Evolutionary conservation across 2,888 invertebrate genomes (phyloP), one percentile per base, ranked within the genome.

Genomic region (Pseudeuparius sepicola): DNA sequence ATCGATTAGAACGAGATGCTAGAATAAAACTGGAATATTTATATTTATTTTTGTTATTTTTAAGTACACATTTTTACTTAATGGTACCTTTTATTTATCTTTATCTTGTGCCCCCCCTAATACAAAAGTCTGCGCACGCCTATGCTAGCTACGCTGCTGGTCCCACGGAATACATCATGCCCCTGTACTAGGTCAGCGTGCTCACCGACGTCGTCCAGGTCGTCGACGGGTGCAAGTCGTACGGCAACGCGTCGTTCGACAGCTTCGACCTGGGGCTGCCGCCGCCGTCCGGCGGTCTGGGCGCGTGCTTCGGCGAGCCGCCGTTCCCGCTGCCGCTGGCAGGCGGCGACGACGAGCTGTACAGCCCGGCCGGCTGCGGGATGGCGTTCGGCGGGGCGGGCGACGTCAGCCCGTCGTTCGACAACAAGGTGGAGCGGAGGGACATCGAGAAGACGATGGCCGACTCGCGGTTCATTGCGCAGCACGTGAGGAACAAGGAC

Each of bases 401-500:
- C 49, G 77, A 76, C 53, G 66, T 70, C 35, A 84, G 83, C 64
- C 84, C 86, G 44, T 81, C 83, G 52, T 80, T 84, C 61, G 86
- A 87, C 54, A 82, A 83, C 62, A 82, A 83, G 62, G 77, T 82
- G 43, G 78, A 75, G 51, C 73, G 84, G 48, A 75, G 82, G 60
- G 86, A 86, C 65, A 81, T 88, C 74, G 89, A 90, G 65, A 87
- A 87, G 64, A 87, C 90, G 54, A 80, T 89, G 64, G 86, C 87
- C 60, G 88, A 89, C 52, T 87, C 90, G 48, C 78, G 85, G 56
- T 92, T 92, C 65, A 89, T 92, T 67, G 90, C 90, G 58, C 92
- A 92, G 66, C 92, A 92, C 63, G 87, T 89, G 63, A 84, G 79
- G 65, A 92, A 92, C 69, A 87, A 89, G 67, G 90, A 92, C 66